phyloP scores from a whole-genome alignment of 2,113 vertebrate species.

The Orientallactaga bullata region DNA sequence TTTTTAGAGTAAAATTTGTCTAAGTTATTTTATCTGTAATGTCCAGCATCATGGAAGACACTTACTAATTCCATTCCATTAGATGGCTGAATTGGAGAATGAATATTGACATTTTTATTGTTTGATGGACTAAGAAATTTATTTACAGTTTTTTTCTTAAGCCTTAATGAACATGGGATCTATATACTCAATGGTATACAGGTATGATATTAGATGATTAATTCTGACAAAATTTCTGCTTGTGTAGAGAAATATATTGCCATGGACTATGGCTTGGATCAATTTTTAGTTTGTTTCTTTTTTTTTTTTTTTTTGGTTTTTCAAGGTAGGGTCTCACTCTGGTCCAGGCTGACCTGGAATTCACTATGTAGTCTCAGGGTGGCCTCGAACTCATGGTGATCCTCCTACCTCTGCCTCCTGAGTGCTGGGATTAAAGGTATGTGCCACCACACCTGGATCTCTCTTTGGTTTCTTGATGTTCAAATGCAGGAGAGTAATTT shows the following conservation, averaged over 20 bases:
- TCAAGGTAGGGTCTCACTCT: too few relatives aligned
- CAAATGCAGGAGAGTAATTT: not conserved
- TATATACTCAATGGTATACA: not conserved
- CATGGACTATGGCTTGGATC: too few relatives aligned
- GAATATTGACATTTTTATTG: slow-evolving; percentile 5
- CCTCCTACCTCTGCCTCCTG: too few relatives aligned
- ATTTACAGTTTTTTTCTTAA: not conserved
- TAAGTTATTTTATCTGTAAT: not conserved
- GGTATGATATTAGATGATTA: not conserved
- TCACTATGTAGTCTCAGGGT: too few relatives aligned
- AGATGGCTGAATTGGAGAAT: not conserved
- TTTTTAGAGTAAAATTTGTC: not conserved
- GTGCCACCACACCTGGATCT: too few relatives aligned
- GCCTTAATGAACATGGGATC: not conserved
- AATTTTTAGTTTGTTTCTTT: too few relatives aligned
- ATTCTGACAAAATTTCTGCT: not conserved
- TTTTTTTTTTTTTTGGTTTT: too few relatives aligned
- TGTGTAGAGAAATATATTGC: not conserved
- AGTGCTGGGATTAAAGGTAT: too few relatives aligned
- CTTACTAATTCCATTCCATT: not conserved
- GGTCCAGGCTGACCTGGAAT: too few relatives aligned
- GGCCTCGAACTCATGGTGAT: too few relatives aligned
- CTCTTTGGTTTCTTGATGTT: not conserved
- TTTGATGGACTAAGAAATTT: not conserved
- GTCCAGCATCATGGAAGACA: not conserved